Base-by-base conservation (phyloP, 2,888 invertebrate genomes). In the Cepaea hortensis region DNA sequence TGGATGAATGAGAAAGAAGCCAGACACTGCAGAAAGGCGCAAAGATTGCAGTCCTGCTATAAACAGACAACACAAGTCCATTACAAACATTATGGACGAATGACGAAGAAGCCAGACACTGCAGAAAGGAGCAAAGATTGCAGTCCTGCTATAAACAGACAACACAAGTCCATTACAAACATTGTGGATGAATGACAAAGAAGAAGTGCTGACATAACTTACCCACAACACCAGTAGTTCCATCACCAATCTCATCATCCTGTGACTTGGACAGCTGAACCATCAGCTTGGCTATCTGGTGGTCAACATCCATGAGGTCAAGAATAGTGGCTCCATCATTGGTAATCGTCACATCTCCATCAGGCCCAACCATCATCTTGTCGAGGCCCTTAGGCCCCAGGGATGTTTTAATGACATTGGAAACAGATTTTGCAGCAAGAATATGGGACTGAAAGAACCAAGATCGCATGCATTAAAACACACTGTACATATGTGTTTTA, bases 321-420 rank as follows among this genome's bases (percentile, higher is more conserved):
- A 99, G 96, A 93, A 99, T 99, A 1, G 99, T 99, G n/a, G 99
- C 99, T 50, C 99, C 99, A 95, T 99, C 99, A 93, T 99, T 99
- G 77, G 99, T 99, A 73, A 99, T 97, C 0, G 98, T 98, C 2
- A 99, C 97, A 91, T 99, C 99, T 61, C 99, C 99, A 94, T 99
- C 99, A 0, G 97, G 95, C 15, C 97, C 98, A 1, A 99, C 98
- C 97, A 99, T 97, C 96, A 99, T 97, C 95, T 99, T 99, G 95
- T 99, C 99, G 88, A 99, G 95, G 46, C 99, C 96, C 92, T 98
- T 98, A 0, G 99, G 99, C 0, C 99, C 99, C 81, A 99, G 96
- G 0, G 99, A 99, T 0, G 99, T 98, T 92, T 96, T 96, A 87
- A 99, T 95, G 50, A 97, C 98, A 91, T 96, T 96, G 0, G 99